Percentiles rank a stretch among this genome's conserved stretches.
Evolutionary conservation across 2,797 vertebrate species (phyloP).

Genomic region (Coregonus ussuriensis): DNA sequence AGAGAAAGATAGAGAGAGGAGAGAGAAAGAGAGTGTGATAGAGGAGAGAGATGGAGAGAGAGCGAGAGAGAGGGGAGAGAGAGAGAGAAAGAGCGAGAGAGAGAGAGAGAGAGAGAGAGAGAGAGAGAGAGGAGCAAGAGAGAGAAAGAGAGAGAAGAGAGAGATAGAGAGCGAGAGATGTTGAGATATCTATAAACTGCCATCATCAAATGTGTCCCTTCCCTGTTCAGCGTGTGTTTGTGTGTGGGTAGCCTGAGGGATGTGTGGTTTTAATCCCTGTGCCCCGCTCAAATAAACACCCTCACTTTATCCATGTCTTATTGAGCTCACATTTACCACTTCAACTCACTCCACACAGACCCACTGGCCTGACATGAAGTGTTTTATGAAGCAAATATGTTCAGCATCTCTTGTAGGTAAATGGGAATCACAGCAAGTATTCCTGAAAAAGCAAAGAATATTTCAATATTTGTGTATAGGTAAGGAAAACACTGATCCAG

Average conservation of each 20-base stretch:
- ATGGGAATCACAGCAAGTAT: slow-evolving; percentile 9
- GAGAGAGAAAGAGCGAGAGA: too few species aligned
- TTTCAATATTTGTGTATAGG: neutral
- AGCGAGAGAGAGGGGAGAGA: neutral
- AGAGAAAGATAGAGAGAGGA: slow-evolving; percentile 2
- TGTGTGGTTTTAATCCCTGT: slow-evolving; percentile 55
- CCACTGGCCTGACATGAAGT: slow-evolving; percentile 46
- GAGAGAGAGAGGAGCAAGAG: too few species aligned
- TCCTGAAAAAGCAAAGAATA: slow-evolving; percentile 22
- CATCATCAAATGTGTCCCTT: slow-evolving; percentile 42
- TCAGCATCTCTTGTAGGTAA: neutral
- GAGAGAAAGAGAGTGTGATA: neutral
- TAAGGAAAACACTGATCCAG: too few species aligned
- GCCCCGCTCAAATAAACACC: slow-evolving; percentile 55
- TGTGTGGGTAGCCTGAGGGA: slow-evolving; percentile 41
- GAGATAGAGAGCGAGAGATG: neutral
- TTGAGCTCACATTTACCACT: slow-evolving; percentile 51
- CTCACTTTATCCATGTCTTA: slow-evolving; percentile 56
- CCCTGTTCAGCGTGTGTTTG: slow-evolving; percentile 18
- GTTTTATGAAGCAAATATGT: slow-evolving; percentile 18
- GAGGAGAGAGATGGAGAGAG: neutral
- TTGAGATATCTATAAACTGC: slow-evolving; percentile 31
- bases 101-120: too few species aligned
- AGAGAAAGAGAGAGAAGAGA: too few species aligned
- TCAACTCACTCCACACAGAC: slow-evolving; percentile 44